phyloP scores from a whole-genome alignment of 23 tunicate genomes.

The Botrylloides violaceus region DNA sequence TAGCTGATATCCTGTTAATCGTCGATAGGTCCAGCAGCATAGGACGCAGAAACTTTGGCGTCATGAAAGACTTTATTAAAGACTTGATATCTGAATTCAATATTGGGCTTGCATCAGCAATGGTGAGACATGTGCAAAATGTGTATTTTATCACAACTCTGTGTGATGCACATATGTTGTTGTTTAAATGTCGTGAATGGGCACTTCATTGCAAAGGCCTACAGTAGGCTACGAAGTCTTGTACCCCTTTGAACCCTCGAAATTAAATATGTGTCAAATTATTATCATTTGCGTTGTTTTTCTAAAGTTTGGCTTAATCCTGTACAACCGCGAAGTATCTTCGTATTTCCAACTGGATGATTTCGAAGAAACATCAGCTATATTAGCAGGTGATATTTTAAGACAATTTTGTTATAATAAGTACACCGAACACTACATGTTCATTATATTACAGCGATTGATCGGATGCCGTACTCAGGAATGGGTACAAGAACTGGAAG shows the following conservation, averaged over 20 bases:
- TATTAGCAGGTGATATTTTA: neutral
- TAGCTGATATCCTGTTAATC: constrained; percentile 64
- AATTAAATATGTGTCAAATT: neutral
- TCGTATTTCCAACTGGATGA: constrained; percentile 9
- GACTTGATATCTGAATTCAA: constrained; percentile 30
- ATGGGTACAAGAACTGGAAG: constrained; percentile 73
- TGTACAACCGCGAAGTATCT: constrained; percentile 2
- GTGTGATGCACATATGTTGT: no score
- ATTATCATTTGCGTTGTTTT: neutral
- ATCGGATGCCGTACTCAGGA: constrained; percentile 45
- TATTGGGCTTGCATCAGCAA: constrained; percentile 5
- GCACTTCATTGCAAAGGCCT: no score
- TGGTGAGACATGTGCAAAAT: no score
- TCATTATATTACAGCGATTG: constrained; percentile 42
- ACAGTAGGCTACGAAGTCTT: neutral
- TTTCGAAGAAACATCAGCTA: constrained; percentile 4
- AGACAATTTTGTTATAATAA: neutral
- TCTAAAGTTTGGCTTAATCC: constrained; percentile 17
- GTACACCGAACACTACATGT: neutral
- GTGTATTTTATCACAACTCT: no score
- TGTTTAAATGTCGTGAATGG: no score
- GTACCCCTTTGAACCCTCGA: neutral
- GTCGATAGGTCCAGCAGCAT: constrained; percentile 80
- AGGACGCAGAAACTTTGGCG: constrained; percentile 45
- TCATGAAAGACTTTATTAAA: constrained; percentile 32